Conservation (phyloP, 2,797 vertebrate species). For the Sebastolobus alascanus region DNA sequence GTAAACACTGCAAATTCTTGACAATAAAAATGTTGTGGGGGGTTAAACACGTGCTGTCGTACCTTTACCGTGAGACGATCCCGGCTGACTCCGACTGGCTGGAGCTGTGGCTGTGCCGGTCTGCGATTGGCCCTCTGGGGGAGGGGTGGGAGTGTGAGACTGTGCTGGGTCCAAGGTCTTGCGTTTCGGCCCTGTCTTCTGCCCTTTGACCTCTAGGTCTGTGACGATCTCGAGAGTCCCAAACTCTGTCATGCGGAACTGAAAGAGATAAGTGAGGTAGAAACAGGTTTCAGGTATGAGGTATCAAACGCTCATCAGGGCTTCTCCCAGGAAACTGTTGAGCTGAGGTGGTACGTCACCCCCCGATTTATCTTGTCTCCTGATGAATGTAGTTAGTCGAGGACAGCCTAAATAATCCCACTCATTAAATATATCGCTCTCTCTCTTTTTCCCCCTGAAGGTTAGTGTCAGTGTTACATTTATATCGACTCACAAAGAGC, state of each 20-base stretch:
- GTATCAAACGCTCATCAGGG: neutral
- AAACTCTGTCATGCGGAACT: constrained; percentile 92
- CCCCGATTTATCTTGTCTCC: neutral
- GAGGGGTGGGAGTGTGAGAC: constrained; percentile 82
- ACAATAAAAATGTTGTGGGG: constrained; percentile 3
- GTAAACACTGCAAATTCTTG: neutral
- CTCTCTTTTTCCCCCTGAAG: neutral
- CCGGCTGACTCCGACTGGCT: constrained; percentile 60
- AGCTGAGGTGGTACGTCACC: fast-evolving
- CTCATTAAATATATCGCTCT: neutral
- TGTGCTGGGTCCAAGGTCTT: constrained; percentile 72
- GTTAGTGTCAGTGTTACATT: neutral
- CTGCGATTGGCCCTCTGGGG: constrained; percentile 80
- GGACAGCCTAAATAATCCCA: neutral
- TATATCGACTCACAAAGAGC: too few species aligned
- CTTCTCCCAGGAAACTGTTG: neutral
- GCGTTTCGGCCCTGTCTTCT: constrained; percentile 57
- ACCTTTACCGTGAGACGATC: constrained; percentile 76
- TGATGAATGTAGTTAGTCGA: neutral
- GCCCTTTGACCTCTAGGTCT: constrained; percentile 83
- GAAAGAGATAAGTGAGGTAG: constrained; percentile 19
- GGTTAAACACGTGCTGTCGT: constrained; percentile 8
- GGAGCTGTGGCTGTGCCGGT: constrained; percentile 36
- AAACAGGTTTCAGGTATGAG: neutral
- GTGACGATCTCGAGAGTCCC: constrained; percentile 90